Evolutionary conservation across 2,888 invertebrate genomes (phyloP), one percentile per base, ranked within the genome.

Genomic region (Brachylomia viminalis): DNA sequence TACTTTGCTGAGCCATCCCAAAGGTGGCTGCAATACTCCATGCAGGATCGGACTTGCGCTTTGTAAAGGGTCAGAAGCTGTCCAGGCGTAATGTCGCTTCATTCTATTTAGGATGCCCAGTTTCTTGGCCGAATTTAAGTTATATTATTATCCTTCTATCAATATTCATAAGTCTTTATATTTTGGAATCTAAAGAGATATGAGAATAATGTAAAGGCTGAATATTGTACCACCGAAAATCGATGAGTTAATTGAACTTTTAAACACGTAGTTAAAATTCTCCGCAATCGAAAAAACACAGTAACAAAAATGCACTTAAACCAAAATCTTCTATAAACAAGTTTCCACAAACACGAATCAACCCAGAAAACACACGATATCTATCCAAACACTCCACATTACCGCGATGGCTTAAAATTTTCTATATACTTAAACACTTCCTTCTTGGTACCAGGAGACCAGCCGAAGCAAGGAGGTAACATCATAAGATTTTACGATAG

Each of bases 401-500:
- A 83, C 59, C 58, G 58, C 33, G 38, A 38, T 38, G 47, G 72
- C 49, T 75, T 75, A 59, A 77, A 75, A 68, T 49, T 68, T 52
- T 73, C 42, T 66, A 78, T 72, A 59, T 56, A 69, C 75, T 69
- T 38, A 72, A 66, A 61, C 80, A 77, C 83, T 85, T 83, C 78
- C 68, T 13, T 30, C 15, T 72, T 11, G 54, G 70, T 83, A 83
- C 75, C 80, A 88, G 83, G 90, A 78, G 83, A 86, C 82, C 83
- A 91, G 90, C 83, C 80, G 86, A 79, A 85, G 56, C 85, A 82
- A 89, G 84, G 91, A 92, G 83, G 91, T 90, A 91, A 83, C 86
- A 84, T 91, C 92, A 92, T 94, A 92, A 94, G 89, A 91, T 93
- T 95, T 95, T 92, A 95, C 90, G 94, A 91, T 91, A 89, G 85